These are phyloP conservation scores for Esox lucius DNA, from an alignment of 2,797 vertebrate genomes.

Conservation along the genomic window DNA sequence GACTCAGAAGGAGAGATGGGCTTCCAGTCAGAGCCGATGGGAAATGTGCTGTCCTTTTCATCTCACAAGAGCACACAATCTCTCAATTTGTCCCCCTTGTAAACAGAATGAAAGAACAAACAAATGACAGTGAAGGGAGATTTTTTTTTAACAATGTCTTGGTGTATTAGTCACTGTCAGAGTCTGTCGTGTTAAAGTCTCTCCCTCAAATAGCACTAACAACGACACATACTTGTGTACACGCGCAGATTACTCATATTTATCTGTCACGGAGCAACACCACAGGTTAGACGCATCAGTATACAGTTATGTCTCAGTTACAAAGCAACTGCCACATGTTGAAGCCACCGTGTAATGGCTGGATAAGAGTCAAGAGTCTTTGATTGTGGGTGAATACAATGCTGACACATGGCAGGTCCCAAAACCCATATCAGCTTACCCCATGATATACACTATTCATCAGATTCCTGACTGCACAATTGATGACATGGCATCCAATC, in stretches of 20 bases:
- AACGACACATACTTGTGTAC: neutral
- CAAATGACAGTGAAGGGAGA: neutral
- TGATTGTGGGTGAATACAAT: neutral
- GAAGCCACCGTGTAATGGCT: conserved; percentile 1
- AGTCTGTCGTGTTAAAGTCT: neutral
- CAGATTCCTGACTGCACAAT: neutral
- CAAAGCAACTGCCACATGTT: neutral
- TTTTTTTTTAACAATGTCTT: neutral
- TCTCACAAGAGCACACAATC: conserved; percentile 30
- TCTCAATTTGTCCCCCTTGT: conserved; percentile 32
- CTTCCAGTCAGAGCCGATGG: conserved; percentile 20
- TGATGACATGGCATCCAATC: neutral
- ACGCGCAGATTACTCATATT: neutral
- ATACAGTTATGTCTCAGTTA: conserved; percentile 11
- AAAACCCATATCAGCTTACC: neutral
- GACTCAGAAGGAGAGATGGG: conserved; percentile 17
- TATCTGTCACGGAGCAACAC: neutral
- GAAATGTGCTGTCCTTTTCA: conserved; percentile 21
- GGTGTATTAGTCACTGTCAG: neutral
- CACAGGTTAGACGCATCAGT: neutral
- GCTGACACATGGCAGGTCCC: neutral
- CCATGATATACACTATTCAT: neutral
- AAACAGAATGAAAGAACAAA: conserved; percentile 35
- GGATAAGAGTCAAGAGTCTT: neutral
- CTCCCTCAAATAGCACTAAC: neutral